Evolutionary conservation across 2,113 vertebrate species (phyloP), one percentile per base, ranked within the genome.

Genomic region (Tragelaphus scriptus): DNA sequence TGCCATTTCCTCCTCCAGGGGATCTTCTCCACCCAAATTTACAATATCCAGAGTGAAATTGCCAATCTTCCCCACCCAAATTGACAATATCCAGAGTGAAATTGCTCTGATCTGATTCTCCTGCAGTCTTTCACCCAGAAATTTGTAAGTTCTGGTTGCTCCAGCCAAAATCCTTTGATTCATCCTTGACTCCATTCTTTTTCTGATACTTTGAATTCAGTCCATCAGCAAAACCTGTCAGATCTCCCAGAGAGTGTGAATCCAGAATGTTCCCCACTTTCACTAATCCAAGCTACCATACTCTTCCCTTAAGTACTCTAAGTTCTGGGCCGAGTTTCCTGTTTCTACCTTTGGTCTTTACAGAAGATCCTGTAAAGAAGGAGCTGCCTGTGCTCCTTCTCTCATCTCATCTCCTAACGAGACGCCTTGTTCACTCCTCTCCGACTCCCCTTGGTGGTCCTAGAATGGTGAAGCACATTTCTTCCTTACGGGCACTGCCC

Each of bases 381-480:
- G n/a, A 40, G 15, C 26, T 17, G 49, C 49, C 75, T 11, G 0
- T 10, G 10, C 4, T 36, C 63, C 23, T 84, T 77, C 36, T 90
- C 23, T 65, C 26, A 13, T n/a, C 12, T 61, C n/a, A 9, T 49
- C 44, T 68, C 14, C 36, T 65, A 17, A 6, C 0, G 0, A 11
- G 28, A 25, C 5, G 36, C 9, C 21, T 44, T 9, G 26, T 79
- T 36, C 32, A 23, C 8, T 28, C 6, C 28, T 40, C 25, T 63
- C 58, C 4, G 7, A 28, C 51, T 25, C 5, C 25, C 14, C 47
- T 49, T 77, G 21, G 25, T 68, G 13, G 68, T 87, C 15, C 56
- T 84, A 49, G 55, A 61, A 25, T 23, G 55, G 0, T n/a, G 32
- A 17, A 84, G 47, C 17, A 25, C 32, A 3, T 85, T 47, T 85